Percentiles rank a stretch among this genome's conserved stretches.
phyloP scores from a whole-genome alignment of 1,140 invertebrate species.

The Capitella teleta region DNA sequence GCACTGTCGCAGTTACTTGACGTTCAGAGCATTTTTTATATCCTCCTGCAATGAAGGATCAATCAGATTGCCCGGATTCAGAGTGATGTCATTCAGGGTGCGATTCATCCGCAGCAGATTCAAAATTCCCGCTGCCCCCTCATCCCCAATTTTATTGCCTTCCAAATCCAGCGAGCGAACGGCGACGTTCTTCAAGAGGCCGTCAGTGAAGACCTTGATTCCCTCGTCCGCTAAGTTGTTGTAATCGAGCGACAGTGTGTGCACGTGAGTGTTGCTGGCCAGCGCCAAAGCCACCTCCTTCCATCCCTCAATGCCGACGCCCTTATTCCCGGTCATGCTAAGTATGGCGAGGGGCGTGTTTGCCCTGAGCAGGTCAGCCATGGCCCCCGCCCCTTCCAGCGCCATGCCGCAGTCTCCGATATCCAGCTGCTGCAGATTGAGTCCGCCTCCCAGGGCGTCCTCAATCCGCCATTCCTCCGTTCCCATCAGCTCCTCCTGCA shows the following conservation, averaged over 20 bases:
- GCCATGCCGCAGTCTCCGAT: constrained; percentile 2
- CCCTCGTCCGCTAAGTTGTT: constrained; percentile 22
- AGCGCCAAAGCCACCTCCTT: constrained; percentile 18
- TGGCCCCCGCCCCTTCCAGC: not conserved
- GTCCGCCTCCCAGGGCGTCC: not conserved
- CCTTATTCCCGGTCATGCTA: constrained; percentile 18
- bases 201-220: constrained; percentile 13
- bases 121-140: constrained; percentile 17
- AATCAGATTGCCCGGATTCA: constrained; percentile 21
- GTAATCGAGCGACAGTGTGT: constrained; percentile 19
- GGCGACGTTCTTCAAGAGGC: constrained; percentile 17
- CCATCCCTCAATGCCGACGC: constrained; percentile 18
- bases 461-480: too few relatives aligned
- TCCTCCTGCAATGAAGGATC: not conserved
- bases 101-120: constrained; percentile 23
- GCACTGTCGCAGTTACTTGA: too few relatives aligned
- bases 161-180: constrained; percentile 20
- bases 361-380: constrained; percentile 7
- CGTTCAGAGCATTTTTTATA: too few relatives aligned
- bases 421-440: constrained; percentile 5
- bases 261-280: constrained; percentile 17
- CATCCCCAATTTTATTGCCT: constrained; percentile 16
- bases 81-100: constrained; percentile 20
- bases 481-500: too few relatives aligned
- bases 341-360: constrained; percentile 19